phyloP scores from a whole-genome alignment of 2,797 vertebrate genomes.

The Helicolenus hilgendorfi region DNA sequence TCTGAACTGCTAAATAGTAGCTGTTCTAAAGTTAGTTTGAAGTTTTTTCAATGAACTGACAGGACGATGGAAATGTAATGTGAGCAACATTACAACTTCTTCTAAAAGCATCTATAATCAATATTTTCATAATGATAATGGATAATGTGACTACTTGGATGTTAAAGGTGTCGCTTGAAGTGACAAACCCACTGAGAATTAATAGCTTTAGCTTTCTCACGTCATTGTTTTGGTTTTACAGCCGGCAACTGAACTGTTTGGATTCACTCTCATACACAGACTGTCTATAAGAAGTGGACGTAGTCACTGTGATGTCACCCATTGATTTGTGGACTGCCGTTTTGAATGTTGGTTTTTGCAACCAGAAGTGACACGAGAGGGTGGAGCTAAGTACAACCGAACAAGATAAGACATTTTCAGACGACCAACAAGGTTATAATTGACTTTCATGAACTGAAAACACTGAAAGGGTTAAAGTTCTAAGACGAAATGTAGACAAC shows the following conservation, averaged over 20 bases:
- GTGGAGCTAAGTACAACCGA: too few relatives aligned
- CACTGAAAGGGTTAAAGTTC: too few relatives aligned
- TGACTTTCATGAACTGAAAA: too few relatives aligned
- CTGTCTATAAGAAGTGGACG: too few relatives aligned
- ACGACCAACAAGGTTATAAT: too few relatives aligned
- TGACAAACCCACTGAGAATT: neutral
- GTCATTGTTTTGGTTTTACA: neutral
- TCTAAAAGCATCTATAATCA: neutral
- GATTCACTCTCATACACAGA: too few relatives aligned
- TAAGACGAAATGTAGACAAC: too few relatives aligned
- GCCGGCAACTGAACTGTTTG: neutral
- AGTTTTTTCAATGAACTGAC: neutral
- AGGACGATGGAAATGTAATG: neutral
- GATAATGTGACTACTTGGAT: neutral
- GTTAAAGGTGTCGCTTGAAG: neutral
- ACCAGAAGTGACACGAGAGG: accelerated
- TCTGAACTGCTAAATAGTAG: neutral
- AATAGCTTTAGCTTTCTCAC: neutral
- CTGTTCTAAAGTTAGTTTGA: neutral
- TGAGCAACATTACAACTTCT: neutral
- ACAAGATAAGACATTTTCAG: too few relatives aligned
- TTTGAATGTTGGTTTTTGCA: too few relatives aligned
- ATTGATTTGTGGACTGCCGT: too few relatives aligned
- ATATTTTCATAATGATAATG: neutral
- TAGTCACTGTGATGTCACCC: too few relatives aligned